These are phyloP conservation scores for Conistra vaccinii DNA, from an alignment of 2,888 invertebrate genomes.

Conservation along the genomic window DNA sequence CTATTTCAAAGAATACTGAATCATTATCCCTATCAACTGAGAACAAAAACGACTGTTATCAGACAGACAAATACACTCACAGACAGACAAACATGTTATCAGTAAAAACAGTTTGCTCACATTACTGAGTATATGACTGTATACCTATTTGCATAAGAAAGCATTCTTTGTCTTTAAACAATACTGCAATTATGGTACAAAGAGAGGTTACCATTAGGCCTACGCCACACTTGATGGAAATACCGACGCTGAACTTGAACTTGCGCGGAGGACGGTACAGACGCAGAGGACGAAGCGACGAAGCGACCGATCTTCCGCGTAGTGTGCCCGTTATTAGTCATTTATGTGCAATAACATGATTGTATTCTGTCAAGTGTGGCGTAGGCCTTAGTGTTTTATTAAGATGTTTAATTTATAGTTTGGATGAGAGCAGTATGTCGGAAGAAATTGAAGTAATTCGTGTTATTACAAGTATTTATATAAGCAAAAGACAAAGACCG, in stretches of 20 bases:
- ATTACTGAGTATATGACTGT: background rate
- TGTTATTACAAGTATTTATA: background rate
- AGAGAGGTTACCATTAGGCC: conserved; percentile 16
- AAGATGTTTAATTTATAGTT: conserved; percentile 6
- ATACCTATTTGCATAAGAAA: conserved; percentile 43
- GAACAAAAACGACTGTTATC: conserved; percentile 51
- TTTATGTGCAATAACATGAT: no score
- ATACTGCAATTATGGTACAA: conserved; percentile 37
- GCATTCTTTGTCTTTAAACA: conserved; percentile 43
- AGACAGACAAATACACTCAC: background rate
- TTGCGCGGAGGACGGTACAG: no score
- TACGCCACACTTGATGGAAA: no score
- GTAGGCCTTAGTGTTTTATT: background rate
- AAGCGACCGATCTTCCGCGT: no score
- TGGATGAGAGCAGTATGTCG: background rate
- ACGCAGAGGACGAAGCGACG: no score
- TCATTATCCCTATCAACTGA: conserved; percentile 14
- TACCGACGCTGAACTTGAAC: no score
- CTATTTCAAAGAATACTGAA: background rate
- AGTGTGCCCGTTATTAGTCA: no score
- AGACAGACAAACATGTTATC: conserved; percentile 35
- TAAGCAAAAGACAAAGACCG: background rate
- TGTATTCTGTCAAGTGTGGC: no score
- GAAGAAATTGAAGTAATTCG: background rate
- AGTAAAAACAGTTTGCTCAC: conserved; percentile 21